These are phyloP conservation scores for Columba guinea DNA, from an alignment of 2,797 vertebrate genomes.

Conservation along the genomic window DNA sequence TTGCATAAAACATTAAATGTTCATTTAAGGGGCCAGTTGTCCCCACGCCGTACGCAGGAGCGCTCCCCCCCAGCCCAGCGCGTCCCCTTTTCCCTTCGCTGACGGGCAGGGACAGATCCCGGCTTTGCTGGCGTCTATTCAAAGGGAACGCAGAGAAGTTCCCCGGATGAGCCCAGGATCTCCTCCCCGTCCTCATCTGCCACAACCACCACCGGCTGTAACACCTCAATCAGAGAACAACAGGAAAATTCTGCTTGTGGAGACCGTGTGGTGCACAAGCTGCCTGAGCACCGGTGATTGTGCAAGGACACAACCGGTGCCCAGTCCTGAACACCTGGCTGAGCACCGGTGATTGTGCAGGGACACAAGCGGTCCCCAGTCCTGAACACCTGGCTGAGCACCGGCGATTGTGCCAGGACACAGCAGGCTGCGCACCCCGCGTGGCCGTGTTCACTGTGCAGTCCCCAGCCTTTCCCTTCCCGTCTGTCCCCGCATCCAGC, in stretches of 20 bases:
- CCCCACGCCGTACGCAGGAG: neutral
- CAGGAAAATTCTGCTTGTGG: too few species aligned
- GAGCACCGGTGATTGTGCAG: too few species aligned
- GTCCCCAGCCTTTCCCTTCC: neutral
- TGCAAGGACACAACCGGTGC: too few species aligned
- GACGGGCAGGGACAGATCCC: neutral
- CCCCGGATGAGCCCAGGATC: neutral
- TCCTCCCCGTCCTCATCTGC: neutral
- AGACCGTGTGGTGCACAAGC: too few species aligned
- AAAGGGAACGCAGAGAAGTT: neutral
- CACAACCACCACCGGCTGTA: too few species aligned
- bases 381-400: too few species aligned
- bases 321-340: too few species aligned
- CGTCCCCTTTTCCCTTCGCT: neutral
- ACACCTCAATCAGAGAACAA: too few species aligned
- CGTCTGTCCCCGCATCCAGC: neutral
- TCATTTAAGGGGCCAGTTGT: conserved; percentile 24
- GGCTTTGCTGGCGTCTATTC: neutral
- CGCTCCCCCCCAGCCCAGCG: neutral
- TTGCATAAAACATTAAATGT: conserved; percentile 44
- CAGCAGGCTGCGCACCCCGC: neutral
- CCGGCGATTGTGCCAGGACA: too few species aligned
- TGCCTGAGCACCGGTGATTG: too few species aligned
- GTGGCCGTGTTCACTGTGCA: neutral
- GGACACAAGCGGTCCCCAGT: too few species aligned